Evolutionary conservation across 2,113 vertebrate genomes (phyloP).

Genomic region (Otocyon megalotis): DNA sequence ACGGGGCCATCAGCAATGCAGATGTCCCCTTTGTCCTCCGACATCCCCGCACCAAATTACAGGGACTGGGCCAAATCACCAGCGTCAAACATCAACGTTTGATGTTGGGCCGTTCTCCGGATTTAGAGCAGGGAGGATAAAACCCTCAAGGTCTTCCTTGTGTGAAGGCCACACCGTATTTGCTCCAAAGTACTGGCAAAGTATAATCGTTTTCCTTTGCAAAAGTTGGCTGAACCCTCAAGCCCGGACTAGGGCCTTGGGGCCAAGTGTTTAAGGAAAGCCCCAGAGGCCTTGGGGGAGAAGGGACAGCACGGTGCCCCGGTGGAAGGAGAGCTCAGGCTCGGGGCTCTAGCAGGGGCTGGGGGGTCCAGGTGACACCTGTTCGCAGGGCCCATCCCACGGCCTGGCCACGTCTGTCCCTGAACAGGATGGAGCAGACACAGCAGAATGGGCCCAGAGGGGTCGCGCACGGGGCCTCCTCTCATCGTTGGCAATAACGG

Average conservation of each 20-base stretch:
- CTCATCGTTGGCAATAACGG: no score
- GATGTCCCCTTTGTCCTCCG: neutral
- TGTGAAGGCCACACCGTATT: constrained; percentile 10
- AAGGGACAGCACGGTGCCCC: neutral
- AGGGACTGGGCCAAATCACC: neutral
- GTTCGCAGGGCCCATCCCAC: no score
- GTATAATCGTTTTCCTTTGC: neutral
- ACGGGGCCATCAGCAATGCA: neutral
- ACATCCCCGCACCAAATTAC: neutral
- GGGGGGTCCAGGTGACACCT: neutral
- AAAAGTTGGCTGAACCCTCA: constrained; percentile 35
- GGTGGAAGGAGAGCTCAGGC: no score
- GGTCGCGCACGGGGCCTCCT: neutral
- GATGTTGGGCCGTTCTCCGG: neutral
- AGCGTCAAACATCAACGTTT: neutral
- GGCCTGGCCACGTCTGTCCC: accelerated
- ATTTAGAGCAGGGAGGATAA: neutral
- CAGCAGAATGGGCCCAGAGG: no score
- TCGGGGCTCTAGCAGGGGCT: no score
- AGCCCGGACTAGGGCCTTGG: neutral
- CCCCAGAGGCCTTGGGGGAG: neutral
- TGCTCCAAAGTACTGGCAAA: constrained; percentile 3
- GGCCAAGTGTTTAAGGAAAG: neutral
- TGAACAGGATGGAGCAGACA: accelerated
- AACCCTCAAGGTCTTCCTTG: constrained; percentile 43